Conservation (phyloP, 2,797 vertebrate genomes). For the Pseudochirops corinnae region DNA sequence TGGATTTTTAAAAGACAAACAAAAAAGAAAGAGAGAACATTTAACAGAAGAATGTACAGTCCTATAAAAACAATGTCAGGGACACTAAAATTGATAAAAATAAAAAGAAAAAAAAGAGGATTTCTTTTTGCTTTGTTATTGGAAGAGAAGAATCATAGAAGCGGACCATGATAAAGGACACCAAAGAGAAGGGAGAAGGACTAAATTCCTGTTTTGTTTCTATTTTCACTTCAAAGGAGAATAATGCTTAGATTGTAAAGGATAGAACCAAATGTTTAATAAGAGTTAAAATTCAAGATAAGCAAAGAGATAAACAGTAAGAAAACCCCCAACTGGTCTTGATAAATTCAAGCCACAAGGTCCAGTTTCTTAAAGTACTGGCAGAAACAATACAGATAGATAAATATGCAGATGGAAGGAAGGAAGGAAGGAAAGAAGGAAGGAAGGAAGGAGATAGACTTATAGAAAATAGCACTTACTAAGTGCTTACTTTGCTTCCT, state of each 20-base stretch:
- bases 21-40: neutral
- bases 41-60: neutral
- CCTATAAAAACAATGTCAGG: neutral
- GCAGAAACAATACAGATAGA: neutral
- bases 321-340: neutral
- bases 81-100: neutral
- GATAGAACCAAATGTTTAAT: conserved; percentile 7
- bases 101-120: neutral
- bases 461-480: neutral
- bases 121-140: neutral
- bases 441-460: too few species aligned
- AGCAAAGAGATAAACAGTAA: neutral
- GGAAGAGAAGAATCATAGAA: neutral
- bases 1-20: neutral
- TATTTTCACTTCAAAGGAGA: neutral
- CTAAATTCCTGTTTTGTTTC: neutral
- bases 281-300: neutral
- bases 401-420: neutral
- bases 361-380: neutral
- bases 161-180: neutral
- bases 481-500: neutral
- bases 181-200: neutral
- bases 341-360: neutral
- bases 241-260: neutral
- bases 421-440: too few species aligned